A percentile compares a stretch with the other conserved stretches of the same genome.
Evolutionary conservation across 2,113 vertebrate species (phyloP).

Genomic region (Pantherophis guttatus): DNA sequence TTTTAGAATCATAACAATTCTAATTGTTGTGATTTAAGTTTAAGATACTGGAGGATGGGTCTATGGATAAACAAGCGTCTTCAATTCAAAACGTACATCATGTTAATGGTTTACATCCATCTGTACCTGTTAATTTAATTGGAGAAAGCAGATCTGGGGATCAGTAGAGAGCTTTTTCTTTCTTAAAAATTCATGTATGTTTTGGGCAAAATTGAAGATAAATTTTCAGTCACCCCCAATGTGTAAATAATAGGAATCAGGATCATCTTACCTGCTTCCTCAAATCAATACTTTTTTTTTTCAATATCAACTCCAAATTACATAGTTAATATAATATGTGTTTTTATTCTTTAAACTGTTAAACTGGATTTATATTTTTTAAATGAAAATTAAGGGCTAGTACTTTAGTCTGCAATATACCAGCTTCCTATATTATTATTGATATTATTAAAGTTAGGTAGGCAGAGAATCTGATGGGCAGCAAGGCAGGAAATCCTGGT

Average conservation of each 20-base stretch:
- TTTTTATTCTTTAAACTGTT: neutral
- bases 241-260: neutral
- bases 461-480: neutral
- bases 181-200: neutral
- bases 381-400: neutral
- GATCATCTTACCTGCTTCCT: neutral
- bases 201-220: neutral
- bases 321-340: neutral
- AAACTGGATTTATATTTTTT: neutral
- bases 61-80: neutral
- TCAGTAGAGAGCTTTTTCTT: neutral
- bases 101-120: neutral
- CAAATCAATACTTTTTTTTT: neutral
- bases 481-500: neutral
- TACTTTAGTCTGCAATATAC: neutral
- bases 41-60: neutral
- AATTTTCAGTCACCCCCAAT: neutral
- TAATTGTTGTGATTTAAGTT: neutral
- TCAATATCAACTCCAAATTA: neutral
- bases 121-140: neutral
- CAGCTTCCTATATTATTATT: neutral
- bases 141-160: neutral
- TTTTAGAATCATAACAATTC: neutral
- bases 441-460: neutral
- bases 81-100: neutral